Conservation (phyloP, 35 echinoderm and acorn worm species). For the Amphiura filiformis region DNA sequence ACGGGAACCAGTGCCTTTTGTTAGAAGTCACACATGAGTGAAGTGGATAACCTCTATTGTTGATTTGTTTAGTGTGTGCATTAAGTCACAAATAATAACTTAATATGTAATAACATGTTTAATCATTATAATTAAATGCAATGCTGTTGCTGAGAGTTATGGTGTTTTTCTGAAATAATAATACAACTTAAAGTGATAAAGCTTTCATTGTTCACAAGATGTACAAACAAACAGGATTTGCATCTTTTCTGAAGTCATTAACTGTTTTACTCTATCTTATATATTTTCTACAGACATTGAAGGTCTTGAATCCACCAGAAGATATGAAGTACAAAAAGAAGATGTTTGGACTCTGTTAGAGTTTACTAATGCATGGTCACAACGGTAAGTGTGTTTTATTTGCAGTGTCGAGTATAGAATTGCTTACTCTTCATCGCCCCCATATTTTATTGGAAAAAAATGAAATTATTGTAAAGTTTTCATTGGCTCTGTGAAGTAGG, state of each 20-base stretch:
- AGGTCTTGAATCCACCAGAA: slow-evolving; percentile 10
- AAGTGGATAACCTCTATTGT: too few species aligned
- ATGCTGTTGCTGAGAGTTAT: too few species aligned
- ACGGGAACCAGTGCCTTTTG: too few species aligned
- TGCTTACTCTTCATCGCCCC: background rate
- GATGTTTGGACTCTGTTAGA: slow-evolving; percentile 52
- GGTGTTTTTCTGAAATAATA: too few species aligned
- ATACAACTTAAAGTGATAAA: too few species aligned
- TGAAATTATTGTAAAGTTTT: background rate
- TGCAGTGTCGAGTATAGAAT: background rate
- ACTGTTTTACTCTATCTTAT: background rate
- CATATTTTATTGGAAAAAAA: background rate
- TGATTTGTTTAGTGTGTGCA: too few species aligned
- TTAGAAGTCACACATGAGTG: too few species aligned
- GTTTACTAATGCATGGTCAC: slow-evolving; percentile 43
- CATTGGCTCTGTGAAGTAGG: background rate
- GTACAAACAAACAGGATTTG: too few species aligned
- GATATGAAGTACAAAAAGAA: slow-evolving; percentile 49
- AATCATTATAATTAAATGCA: too few species aligned
- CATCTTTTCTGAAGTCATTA: background rate
- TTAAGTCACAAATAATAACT: too few species aligned
- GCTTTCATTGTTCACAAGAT: too few species aligned
- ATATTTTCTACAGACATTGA: slow-evolving; percentile 28
- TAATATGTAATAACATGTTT: too few species aligned
- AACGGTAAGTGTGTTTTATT: slow-evolving; percentile 32